These are phyloP conservation scores for Hypercompe scribonia DNA, from an alignment of 2,888 invertebrate species.

Conservation along the genomic window DNA sequence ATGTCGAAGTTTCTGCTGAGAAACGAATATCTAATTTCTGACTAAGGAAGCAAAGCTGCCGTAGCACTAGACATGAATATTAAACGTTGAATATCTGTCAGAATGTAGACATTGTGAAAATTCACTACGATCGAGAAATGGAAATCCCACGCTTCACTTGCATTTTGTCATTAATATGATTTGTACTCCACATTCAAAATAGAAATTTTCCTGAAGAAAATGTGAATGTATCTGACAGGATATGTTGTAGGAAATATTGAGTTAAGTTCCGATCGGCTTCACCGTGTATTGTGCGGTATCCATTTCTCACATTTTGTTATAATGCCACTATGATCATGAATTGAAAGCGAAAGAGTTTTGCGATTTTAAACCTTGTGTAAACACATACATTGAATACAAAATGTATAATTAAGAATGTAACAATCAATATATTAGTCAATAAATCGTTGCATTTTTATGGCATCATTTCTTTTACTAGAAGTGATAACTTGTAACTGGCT, in stretches of 20 bases:
- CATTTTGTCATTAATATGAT: constrained; percentile 78
- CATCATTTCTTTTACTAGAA: no score
- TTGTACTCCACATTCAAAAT: constrained; percentile 65
- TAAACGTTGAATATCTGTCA: constrained; percentile 74
- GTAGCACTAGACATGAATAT: constrained; percentile 74
- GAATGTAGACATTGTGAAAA: constrained; percentile 76
- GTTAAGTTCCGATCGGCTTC: constrained; percentile 26
- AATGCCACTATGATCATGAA: constrained; percentile 11
- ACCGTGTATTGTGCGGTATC: constrained; percentile 23
- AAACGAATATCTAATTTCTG: constrained; percentile 75
- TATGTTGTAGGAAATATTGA: constrained; percentile 37
- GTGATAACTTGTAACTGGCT: no score
- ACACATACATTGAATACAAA: neutral
- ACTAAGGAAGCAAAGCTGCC: constrained; percentile 71
- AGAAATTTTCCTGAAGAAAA: constrained; percentile 47
- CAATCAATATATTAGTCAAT: no score
- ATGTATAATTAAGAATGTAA: no score
- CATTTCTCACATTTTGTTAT: constrained; percentile 21
- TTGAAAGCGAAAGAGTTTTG: neutral
- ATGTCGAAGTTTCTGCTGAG: constrained; percentile 63
- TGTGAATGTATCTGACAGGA: constrained; percentile 39
- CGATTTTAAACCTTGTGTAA: neutral
- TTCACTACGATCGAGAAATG: constrained; percentile 74
- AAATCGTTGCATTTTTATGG: no score
- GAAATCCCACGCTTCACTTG: constrained; percentile 75